These are phyloP conservation scores for Aphidoletes aphidimyza DNA, from an alignment of 2,888 invertebrate species.

Conservation along the genomic window DNA sequence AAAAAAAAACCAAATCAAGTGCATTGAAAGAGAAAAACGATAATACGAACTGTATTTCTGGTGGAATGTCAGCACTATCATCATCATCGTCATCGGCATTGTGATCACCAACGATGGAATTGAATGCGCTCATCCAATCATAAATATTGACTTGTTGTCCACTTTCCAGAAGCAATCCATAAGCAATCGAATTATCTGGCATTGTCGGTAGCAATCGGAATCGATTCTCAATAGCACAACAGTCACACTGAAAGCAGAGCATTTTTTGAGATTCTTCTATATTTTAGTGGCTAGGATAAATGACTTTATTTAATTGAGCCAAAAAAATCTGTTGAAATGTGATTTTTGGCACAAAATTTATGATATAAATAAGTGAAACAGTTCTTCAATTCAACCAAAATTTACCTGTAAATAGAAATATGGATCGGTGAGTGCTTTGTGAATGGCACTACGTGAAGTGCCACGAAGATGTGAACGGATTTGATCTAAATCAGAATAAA, in stretches of 20 bases:
- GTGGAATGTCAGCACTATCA: slow-evolving; percentile 71
- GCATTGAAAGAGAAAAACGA: too few relatives aligned
- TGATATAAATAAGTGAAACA: background rate
- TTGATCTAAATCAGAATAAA: slow-evolving; percentile 75
- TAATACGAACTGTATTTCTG: slow-evolving; percentile 73
- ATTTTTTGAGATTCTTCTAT: too few relatives aligned
- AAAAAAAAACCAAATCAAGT: too few relatives aligned
- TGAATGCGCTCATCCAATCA: slow-evolving; percentile 84
- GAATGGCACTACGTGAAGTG: slow-evolving; percentile 81
- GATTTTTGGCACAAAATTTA: too few relatives aligned
- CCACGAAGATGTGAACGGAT: slow-evolving; percentile 83
- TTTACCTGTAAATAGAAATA: slow-evolving; percentile 79
- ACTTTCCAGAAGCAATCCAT: slow-evolving; percentile 90
- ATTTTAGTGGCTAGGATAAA: too few relatives aligned
- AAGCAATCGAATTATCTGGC: slow-evolving; percentile 87
- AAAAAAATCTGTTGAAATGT: too few relatives aligned
- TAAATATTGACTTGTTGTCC: slow-evolving; percentile 91
- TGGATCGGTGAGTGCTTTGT: slow-evolving; percentile 84
- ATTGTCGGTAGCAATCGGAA: slow-evolving; percentile 73
- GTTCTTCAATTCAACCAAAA: background rate
- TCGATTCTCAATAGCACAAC: slow-evolving; percentile 75
- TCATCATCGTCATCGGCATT: slow-evolving; percentile 65
- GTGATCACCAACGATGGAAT: background rate
- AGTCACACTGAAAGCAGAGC: slow-evolving; percentile 84
- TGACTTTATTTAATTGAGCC: too few relatives aligned